Evolutionary conservation across 2,797 vertebrate genomes (phyloP).

Genomic region (Todus mexicanus): DNA sequence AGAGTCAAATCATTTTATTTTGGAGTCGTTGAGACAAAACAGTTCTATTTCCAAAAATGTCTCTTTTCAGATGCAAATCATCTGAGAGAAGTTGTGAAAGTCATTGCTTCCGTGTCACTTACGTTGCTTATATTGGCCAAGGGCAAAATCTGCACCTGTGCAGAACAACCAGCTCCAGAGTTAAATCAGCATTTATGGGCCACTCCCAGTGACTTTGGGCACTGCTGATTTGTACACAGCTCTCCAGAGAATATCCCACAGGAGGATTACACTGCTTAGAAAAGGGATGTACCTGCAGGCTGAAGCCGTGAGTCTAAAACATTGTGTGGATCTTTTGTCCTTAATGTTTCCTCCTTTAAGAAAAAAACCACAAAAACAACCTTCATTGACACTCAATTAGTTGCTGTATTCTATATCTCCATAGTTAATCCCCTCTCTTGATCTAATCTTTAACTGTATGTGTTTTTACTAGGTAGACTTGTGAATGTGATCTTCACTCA

Average conservation of each 20-base stretch:
- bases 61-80: conserved; percentile 49
- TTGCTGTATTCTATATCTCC: not conserved
- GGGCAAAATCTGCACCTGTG: conserved; percentile 56
- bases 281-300: not conserved
- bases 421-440: not conserved
- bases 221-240: not conserved
- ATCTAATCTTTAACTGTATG: not conserved
- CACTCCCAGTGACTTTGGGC: not conserved
- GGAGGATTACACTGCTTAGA: not conserved
- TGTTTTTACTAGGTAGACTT: not conserved
- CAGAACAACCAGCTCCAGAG: not conserved
- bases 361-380: not conserved
- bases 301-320: not conserved
- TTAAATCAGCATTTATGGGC: conserved; percentile 29
- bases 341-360: not conserved
- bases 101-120: conserved; percentile 21
- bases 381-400: not conserved
- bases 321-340: not conserved
- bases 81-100: not conserved
- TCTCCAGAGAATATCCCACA: not conserved
- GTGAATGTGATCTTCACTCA: not conserved
- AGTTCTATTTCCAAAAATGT: not conserved
- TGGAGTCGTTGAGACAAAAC: conserved; percentile 5
- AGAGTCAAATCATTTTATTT: conserved; percentile 16
- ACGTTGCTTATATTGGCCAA: not conserved